Conservation (phyloP, 2,113 vertebrate species). For the Hydrochoerus hydrochaeris region DNA sequence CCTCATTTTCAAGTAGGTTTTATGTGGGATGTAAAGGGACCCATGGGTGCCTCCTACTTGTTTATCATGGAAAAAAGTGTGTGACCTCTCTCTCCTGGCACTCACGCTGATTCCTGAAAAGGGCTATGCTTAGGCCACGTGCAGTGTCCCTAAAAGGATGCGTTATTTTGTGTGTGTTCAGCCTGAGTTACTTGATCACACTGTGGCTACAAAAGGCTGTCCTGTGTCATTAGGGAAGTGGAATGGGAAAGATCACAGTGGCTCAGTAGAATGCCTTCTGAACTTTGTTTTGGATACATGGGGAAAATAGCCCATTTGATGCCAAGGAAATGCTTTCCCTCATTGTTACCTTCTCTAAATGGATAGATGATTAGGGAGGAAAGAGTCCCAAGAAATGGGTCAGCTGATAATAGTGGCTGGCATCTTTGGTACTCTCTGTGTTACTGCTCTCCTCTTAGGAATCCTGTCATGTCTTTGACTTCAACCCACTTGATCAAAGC, state of each 20-base stretch:
- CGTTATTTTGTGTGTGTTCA: neutral
- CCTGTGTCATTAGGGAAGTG: neutral
- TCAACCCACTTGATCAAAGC: neutral
- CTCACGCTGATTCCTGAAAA: neutral
- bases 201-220: neutral
- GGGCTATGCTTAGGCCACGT: neutral
- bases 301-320: neutral
- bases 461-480: neutral
- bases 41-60: neutral
- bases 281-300: neutral
- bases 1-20: neutral
- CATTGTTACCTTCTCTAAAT: neutral
- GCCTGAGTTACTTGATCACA: neutral
- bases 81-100: neutral
- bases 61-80: neutral
- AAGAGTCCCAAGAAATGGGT: neutral
- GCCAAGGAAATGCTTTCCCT: conserved; percentile 1
- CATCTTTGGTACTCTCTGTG: neutral
- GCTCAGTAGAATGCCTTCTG: neutral
- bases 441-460: neutral
- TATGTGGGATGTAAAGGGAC: neutral
- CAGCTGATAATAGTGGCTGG: neutral
- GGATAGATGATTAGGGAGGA: neutral
- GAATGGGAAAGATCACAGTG: neutral
- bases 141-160: neutral